phyloP scores from a whole-genome alignment of 1,140 invertebrate genomes.

The Bathynomus jamesi region DNA sequence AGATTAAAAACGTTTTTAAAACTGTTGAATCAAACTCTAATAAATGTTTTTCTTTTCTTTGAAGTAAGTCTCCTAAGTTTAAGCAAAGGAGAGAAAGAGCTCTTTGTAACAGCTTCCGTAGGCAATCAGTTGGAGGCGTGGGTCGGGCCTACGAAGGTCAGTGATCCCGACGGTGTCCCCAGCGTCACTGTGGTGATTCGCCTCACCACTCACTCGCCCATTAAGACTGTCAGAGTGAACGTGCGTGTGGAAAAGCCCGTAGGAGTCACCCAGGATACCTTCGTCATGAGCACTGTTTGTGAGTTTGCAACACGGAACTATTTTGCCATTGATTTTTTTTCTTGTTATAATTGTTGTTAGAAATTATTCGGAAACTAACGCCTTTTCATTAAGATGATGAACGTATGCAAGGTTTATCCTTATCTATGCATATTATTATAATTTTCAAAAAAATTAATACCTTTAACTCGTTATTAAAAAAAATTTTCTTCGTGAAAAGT shows the following conservation, averaged over 20 bases:
- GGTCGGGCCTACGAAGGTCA: slow-evolving; percentile 20
- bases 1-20: too few relatives aligned
- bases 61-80: neutral
- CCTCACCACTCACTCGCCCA: slow-evolving; percentile 44
- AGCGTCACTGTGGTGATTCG: slow-evolving; percentile 48
- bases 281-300: slow-evolving; percentile 48
- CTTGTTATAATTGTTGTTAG: neutral
- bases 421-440: too few relatives aligned
- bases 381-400: neutral
- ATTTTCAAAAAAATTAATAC: too few relatives aligned
- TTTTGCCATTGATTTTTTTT: neutral
- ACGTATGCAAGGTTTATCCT: too few relatives aligned
- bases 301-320: slow-evolving; percentile 38
- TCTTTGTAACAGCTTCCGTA: slow-evolving; percentile 44
- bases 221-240: slow-evolving; percentile 51
- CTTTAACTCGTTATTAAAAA: too few relatives aligned
- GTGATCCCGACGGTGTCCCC: slow-evolving; percentile 39
- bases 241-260: slow-evolving; percentile 50
- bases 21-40: too few relatives aligned
- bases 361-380: neutral
- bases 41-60: neutral
- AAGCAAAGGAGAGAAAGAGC: slow-evolving; percentile 37
- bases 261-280: slow-evolving; percentile 43
- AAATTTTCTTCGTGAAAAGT: too few relatives aligned
- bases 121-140: slow-evolving; percentile 43